Base-by-base conservation (phyloP, 2,113 vertebrate species). In the Ibidorhyncha struthersii region DNA sequence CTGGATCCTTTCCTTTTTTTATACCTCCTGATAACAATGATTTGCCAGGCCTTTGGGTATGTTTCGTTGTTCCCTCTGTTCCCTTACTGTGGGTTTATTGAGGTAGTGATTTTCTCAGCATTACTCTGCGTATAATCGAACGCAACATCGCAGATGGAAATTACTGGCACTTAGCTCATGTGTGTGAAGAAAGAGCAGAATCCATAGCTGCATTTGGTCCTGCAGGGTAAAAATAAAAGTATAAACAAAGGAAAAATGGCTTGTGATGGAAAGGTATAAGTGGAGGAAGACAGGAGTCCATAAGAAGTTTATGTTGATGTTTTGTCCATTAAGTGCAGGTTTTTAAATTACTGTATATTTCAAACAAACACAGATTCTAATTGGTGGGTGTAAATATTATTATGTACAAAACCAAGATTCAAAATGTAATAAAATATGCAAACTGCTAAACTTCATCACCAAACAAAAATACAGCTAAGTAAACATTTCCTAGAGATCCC, bases 181-280 rank as follows among this genome's bases (percentile, higher is more conserved):
- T 59, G 63, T 93, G 83, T 94, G 86, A 91, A 95, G 76, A 95
- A 82, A 52, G 52, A 93, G 56, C 45, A 78, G 69, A 83, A 91
- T 78, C 80, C 71, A 25, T 81, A 30, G 63, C 55, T 82, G 69
- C 41, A 12, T 38, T 86, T 86, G 25, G 47, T 86, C 52, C 72
- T 92, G 19, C 20, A 73, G 63, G 13, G 13, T 21, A 14, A 67
- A 62, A 62, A 55, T 59, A 59, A 81, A 41, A 55, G 13, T 15
- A 41, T 40, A 73, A 82, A 17, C 13, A 56, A 55, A 72, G 27
- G n/a, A 18, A 52, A 90, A 82, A 55, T 70, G 8, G 18, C 59
- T 86, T 84, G 18, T 66, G 29, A 25, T 72, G 38, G 50, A 38
- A 71, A 50, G 4, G 18, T 84, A 0, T 26, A 66, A 89, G 59